Base-by-base conservation (phyloP, 2,113 vertebrate species). In the Scortum barcoo region DNA sequence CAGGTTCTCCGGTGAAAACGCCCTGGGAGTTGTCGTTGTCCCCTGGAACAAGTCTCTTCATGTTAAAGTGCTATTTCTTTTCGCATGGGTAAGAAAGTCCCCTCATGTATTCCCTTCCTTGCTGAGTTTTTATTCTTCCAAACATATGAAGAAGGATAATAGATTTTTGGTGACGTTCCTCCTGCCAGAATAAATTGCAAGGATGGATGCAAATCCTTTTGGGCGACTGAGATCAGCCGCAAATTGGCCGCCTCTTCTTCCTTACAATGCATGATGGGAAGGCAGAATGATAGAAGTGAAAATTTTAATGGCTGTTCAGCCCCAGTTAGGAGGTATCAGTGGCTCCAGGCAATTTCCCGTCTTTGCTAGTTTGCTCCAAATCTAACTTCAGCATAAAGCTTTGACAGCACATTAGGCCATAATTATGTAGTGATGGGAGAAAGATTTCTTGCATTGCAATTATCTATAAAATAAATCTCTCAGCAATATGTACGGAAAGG, bases 151-250 rank as follows among this genome's bases (percentile, higher is more conserved):
- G 81, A 63, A 72, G 75, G 80, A 24, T 77, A 91, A 91, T 78
- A 87, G 86, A 92, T 93, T 92, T 93, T 81, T 75, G 67, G 85
- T 65, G 86, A 89, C 77, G 67, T 71, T 80, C 57, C 75, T 72
- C 54, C 83, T 84, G 75, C 79, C 40, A 71, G 61, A 87, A 72
- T 77, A 77, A 88, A 89, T 76, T 72, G 76, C 42, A 76, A 53
- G 24, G 72, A 81, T 67, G 62, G 73, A 91, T 90, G 83, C 68
- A 92, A 91, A 94, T 93, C 73, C 56, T 81, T 83, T 60, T 48
- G 66, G 71, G 72, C 48, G 57, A 50, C 76, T 70, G 63, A 86
- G 81, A 76, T 86, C 78, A 40, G 68, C 60, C 53, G 68, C 50
- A 74, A 89, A 90, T 88, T 87, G 88, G 67, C 76, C 48, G 9